Conservation (phyloP, 2,113 vertebrate species). For the Cyanoliseus patagonus region DNA sequence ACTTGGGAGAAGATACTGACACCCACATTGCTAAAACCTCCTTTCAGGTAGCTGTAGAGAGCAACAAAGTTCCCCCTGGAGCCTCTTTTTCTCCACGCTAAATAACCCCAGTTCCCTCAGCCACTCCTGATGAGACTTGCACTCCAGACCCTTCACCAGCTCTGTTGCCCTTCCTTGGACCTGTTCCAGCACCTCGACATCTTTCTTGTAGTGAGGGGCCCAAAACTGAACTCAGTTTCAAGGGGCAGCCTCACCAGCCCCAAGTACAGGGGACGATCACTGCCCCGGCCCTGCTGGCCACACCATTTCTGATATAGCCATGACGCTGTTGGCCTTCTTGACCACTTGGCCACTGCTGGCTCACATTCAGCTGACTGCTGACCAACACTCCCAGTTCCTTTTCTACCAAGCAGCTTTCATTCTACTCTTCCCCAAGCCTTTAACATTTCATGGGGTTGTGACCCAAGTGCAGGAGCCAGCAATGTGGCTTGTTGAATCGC, state of each 20-base stretch:
- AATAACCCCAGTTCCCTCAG: background rate
- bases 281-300: background rate
- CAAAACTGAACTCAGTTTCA: background rate
- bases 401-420: background rate
- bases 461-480: background rate
- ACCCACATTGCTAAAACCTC: fast-evolving
- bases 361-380: background rate
- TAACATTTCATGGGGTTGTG: background rate
- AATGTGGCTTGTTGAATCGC: background rate
- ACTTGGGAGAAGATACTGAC: background rate
- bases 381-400: background rate
- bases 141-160: background rate
- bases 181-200: background rate
- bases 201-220: background rate
- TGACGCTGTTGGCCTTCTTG: background rate
- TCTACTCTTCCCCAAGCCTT: background rate
- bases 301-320: background rate
- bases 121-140: background rate
- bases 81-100: background rate
- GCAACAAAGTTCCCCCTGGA: background rate
- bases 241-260: background rate
- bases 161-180: background rate
- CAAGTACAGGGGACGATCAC: background rate
- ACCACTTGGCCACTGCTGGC: background rate
- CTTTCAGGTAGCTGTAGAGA: no score